Conservation (phyloP, 2,888 invertebrate genomes). For the Trisateles emortualis region DNA sequence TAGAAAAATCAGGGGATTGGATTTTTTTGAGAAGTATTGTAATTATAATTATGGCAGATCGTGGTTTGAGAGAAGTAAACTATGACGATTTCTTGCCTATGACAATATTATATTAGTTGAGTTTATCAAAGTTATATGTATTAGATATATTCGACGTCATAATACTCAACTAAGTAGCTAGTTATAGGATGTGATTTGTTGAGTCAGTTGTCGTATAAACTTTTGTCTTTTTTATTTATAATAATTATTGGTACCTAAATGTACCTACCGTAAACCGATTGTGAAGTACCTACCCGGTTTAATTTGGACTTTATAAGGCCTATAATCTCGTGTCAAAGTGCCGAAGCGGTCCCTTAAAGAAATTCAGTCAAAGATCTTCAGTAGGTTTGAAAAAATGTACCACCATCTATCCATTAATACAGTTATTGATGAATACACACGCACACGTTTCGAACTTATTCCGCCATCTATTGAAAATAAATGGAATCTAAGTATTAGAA, state of each 20-base stretch:
- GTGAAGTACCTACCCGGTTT: too few species aligned
- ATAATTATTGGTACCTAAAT: neutral
- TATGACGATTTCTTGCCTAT: conserved; percentile 46
- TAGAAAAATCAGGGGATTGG: neutral
- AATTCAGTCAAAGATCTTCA: too few species aligned
- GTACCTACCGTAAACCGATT: too few species aligned
- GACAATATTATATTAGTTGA: conserved; percentile 38
- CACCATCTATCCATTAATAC: too few species aligned
- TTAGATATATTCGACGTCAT: conserved; percentile 43
- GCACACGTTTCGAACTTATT: too few species aligned
- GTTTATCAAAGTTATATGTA: conserved; percentile 40
- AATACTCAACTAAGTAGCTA: conserved; percentile 71
- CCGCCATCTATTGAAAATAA: conserved; percentile 3
- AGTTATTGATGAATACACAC: too few species aligned
- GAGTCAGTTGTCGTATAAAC: conserved; percentile 16
- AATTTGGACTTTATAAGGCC: too few species aligned
- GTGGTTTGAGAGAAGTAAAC: conserved; percentile 40
- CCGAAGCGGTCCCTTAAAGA: too few species aligned
- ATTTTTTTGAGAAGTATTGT: neutral
- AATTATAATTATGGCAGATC: conserved; percentile 34
- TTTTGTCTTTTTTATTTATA: neutral
- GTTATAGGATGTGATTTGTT: conserved; percentile 30
- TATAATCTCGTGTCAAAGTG: too few species aligned
- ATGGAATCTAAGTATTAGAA: too few species aligned
- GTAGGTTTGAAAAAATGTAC: too few species aligned